Evolutionary conservation across 2,797 vertebrate genomes (phyloP).

Genomic region (Cirrhinus mrigala): DNA sequence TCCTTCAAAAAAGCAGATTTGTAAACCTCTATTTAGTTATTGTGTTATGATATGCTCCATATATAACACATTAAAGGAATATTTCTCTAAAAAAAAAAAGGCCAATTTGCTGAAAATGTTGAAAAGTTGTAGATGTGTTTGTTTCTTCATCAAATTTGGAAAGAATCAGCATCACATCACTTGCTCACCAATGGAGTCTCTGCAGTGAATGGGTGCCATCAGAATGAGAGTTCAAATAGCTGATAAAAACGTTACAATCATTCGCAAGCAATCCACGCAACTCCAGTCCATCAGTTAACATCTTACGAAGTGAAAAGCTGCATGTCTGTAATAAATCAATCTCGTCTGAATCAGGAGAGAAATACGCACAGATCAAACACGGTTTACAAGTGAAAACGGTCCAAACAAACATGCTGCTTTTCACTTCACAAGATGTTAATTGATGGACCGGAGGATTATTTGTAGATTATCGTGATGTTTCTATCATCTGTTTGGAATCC

Average conservation of each 20-base stretch:
- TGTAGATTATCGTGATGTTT: not conserved
- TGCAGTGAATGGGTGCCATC: not conserved
- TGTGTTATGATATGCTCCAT: not conserved
- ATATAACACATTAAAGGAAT: not conserved
- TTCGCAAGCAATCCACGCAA: not conserved
- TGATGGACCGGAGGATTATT: not conserved
- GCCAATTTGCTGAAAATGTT: too few species aligned
- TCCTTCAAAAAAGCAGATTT: constrained; percentile 75
- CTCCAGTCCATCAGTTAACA: not conserved
- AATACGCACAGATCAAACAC: not conserved
- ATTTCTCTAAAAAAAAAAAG: not conserved
- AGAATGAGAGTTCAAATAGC: not conserved
- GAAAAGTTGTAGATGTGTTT: too few species aligned
- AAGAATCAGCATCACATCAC: not conserved
- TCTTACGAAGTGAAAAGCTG: not conserved
- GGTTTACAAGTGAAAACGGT: not conserved
- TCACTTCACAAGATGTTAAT: not conserved
- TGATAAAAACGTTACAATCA: not conserved
- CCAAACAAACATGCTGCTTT: not conserved
- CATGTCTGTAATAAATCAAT: not conserved
- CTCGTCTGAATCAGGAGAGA: not conserved
- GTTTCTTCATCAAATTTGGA: not conserved
- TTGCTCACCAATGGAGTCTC: not conserved
- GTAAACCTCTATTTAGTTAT: not conserved
- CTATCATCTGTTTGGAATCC: not conserved